Conservation (phyloP, 2,888 invertebrate species). For the Lacanobia wlatinum region DNA sequence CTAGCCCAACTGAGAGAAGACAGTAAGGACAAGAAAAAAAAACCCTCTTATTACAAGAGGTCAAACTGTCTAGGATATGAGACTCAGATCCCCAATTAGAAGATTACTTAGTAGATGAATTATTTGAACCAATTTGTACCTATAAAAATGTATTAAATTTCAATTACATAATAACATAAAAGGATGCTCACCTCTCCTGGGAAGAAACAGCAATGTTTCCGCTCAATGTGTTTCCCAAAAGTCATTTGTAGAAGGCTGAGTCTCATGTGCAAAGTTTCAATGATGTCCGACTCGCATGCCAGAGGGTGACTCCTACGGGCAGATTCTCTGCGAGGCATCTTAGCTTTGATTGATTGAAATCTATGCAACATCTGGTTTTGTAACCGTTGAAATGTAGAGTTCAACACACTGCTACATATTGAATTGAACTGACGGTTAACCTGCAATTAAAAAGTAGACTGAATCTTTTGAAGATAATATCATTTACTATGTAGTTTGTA, state of each 20-base stretch:
- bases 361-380: slow-evolving; percentile 96
- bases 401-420: slow-evolving; percentile 94
- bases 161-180: slow-evolving; percentile 3
- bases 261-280: slow-evolving; percentile 98
- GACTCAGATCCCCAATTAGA: not conserved
- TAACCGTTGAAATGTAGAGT: slow-evolving; percentile 95
- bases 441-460: slow-evolving; percentile 84
- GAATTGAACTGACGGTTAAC: slow-evolving; percentile 95
- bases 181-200: slow-evolving; percentile 95
- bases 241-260: slow-evolving; percentile 97
- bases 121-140: not conserved
- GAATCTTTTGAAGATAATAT: slow-evolving; percentile 1
- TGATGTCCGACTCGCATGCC: slow-evolving; percentile 97
- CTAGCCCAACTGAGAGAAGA: not conserved
- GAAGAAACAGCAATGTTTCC: slow-evolving; percentile 98
- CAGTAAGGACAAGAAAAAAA: not conserved
- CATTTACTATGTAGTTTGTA: not conserved
- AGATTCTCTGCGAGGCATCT: slow-evolving; percentile 97
- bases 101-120: not conserved
- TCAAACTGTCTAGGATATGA: not conserved
- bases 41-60: not conserved
- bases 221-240: slow-evolving; percentile 98
- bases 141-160: not conserved
- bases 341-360: slow-evolving; percentile 96
- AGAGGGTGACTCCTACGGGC: slow-evolving; percentile 97